Conservation (phyloP, 2,888 invertebrate species). For the Sphinx pinastri region DNA sequence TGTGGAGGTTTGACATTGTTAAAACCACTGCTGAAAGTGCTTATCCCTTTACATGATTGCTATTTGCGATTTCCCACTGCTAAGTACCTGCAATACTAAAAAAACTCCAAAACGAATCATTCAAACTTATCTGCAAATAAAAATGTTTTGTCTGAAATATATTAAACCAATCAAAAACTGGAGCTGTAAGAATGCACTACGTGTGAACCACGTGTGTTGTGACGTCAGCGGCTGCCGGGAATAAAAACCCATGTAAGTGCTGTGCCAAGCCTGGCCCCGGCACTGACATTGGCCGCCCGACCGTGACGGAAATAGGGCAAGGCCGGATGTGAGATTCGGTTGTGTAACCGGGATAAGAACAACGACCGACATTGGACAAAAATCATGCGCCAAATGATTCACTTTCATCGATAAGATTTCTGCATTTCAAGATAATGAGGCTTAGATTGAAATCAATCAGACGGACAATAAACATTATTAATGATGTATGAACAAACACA, state of each 20-base stretch:
- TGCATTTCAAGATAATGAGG: too few species aligned
- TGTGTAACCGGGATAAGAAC: constrained; percentile 37
- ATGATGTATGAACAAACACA: too few species aligned
- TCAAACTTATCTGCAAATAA: too few species aligned
- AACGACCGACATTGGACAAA: constrained; percentile 36
- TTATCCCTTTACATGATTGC: too few species aligned
- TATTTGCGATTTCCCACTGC: too few species aligned
- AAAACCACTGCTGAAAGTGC: too few species aligned
- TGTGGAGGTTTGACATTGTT: too few species aligned
- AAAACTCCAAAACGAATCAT: not conserved
- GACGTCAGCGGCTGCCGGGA: constrained; percentile 20
- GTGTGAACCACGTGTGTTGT: constrained; percentile 10
- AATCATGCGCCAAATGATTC: constrained; percentile 22
- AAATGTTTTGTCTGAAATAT: not conserved
- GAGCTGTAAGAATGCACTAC: not conserved
- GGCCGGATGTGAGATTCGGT: constrained; percentile 45
- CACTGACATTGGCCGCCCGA: constrained; percentile 64
- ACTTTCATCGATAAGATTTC: constrained; percentile 7
- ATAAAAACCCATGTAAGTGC: constrained; percentile 29
- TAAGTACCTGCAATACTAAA: too few species aligned
- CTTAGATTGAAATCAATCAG: too few species aligned
- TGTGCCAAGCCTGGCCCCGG: constrained; percentile 35
- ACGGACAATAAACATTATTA: too few species aligned
- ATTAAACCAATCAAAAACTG: not conserved
- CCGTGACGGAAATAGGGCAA: constrained; percentile 60